Evolutionary conservation across 1,140 invertebrate genomes (phyloP).

Genomic region (Melanaphis sacchari): DNA sequence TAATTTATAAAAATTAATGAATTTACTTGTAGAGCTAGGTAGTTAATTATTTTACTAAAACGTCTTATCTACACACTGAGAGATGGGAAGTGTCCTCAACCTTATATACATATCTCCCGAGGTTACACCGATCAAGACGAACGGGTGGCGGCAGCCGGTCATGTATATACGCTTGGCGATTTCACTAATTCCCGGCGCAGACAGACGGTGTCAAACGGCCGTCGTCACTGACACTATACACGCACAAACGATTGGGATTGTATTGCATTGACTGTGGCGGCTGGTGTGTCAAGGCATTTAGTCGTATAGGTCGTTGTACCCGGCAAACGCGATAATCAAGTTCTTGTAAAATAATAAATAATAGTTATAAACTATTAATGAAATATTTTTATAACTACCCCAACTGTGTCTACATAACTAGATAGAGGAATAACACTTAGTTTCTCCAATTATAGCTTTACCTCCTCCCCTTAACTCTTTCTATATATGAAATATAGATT

Average conservation of each 20-base stretch:
- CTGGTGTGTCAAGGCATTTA: constrained; percentile 28
- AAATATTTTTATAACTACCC: background rate
- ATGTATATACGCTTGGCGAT: background rate
- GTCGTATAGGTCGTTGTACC: constrained; percentile 39
- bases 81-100: background rate
- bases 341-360: background rate
- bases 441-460: background rate
- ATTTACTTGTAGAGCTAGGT: background rate
- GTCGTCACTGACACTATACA: background rate
- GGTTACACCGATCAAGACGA: background rate
- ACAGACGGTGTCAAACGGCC: background rate
- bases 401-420: background rate
- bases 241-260: background rate
- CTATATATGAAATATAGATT: too few species aligned
- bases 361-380: background rate
- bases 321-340: background rate
- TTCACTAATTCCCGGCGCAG: background rate
- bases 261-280: background rate
- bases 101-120: background rate
- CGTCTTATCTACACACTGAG: background rate
- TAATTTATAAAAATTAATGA: background rate
- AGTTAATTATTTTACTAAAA: background rate
- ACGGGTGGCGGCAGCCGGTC: background rate
- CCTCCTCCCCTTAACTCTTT: too few species aligned
- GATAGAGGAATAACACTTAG: background rate